A percentile compares a stretch with the other conserved stretches of the same genome.
phyloP scores from a whole-genome alignment of 53 echinoderm and acorn worm species.

The Stichopus horrens region DNA sequence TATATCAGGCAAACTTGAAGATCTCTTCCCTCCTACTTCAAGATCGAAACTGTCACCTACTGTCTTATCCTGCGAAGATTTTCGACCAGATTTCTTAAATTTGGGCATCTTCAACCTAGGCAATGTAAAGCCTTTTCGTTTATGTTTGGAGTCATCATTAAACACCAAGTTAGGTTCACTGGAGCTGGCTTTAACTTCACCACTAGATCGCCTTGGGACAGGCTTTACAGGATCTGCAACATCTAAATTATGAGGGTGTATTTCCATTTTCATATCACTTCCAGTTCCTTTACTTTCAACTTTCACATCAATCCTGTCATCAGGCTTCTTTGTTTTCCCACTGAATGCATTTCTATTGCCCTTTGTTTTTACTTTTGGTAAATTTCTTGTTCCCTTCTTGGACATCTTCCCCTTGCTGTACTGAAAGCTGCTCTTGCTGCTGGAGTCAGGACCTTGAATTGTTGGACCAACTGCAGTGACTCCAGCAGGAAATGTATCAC shows the following conservation, averaged over 20 bases:
- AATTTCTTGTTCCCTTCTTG: conserved; percentile 24
- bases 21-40: conserved; percentile 20
- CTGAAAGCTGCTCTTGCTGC: background rate
- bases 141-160: conserved; percentile 2
- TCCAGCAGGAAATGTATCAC: background rate
- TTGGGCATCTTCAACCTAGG: conserved; percentile 36
- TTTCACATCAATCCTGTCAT: background rate
- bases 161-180: conserved; percentile 36
- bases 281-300: background rate
- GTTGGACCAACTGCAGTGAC: background rate
- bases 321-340: background rate
- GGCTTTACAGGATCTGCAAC: background rate
- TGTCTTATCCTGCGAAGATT: conserved; percentile 26
- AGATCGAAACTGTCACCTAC: conserved; percentile 30
- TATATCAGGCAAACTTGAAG: conserved; percentile 35
- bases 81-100: conserved; percentile 19
- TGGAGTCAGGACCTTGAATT: conserved; percentile 11
- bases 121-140: conserved; percentile 24
- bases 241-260: background rate
- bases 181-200: conserved; percentile 8
- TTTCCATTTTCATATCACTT: conserved; percentile 1
- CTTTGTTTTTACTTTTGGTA: conserved; percentile 6
- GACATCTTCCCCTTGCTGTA: conserved; percentile 30
- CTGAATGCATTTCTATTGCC: background rate
- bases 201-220: background rate